phyloP scores from a whole-genome alignment of 1,140 invertebrate species.

The Venturia canescens region DNA sequence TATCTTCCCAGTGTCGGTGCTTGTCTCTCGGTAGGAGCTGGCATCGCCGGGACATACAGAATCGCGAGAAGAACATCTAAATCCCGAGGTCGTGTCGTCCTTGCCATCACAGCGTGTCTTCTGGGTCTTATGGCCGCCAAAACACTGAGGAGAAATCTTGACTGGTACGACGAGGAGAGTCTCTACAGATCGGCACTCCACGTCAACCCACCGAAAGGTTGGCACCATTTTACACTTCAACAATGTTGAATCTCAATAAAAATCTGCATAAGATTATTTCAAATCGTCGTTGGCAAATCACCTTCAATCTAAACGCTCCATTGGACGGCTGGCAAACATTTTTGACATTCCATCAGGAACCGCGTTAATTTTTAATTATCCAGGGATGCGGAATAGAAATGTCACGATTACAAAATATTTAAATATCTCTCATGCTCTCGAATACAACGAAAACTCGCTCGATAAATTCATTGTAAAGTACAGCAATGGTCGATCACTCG shows the following conservation, averaged over 20 bases:
- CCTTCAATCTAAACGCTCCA: no score
- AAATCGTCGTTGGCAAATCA: no score
- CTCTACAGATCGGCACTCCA: slow-evolving; percentile 93
- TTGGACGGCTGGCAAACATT: no score
- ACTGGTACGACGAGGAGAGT: slow-evolving; percentile 95
- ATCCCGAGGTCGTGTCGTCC: slow-evolving; percentile 71
- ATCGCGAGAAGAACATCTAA: slow-evolving; percentile 72
- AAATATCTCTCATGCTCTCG: no score
- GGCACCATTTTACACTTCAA: slow-evolving; percentile 61
- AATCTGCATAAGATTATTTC: no score
- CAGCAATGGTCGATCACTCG: not conserved
- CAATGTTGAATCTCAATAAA: no score
- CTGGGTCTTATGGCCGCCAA: slow-evolving; percentile 84
- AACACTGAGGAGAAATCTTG: slow-evolving; percentile 90
- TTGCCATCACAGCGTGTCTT: slow-evolving; percentile 80
- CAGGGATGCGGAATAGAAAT: not conserved
- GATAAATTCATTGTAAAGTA: not conserved
- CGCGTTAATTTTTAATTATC: no score
- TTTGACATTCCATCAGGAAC: no score
- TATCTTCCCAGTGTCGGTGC: slow-evolving; percentile 97
- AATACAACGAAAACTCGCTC: not conserved
- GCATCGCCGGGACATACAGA: slow-evolving; percentile 76
- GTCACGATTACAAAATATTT: no score
- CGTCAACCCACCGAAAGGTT: slow-evolving; percentile 99
- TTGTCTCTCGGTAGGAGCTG: slow-evolving; percentile 88